Base-by-base conservation (phyloP, 2,888 invertebrate genomes). In the Sepioteuthis lessoniana region DNA sequence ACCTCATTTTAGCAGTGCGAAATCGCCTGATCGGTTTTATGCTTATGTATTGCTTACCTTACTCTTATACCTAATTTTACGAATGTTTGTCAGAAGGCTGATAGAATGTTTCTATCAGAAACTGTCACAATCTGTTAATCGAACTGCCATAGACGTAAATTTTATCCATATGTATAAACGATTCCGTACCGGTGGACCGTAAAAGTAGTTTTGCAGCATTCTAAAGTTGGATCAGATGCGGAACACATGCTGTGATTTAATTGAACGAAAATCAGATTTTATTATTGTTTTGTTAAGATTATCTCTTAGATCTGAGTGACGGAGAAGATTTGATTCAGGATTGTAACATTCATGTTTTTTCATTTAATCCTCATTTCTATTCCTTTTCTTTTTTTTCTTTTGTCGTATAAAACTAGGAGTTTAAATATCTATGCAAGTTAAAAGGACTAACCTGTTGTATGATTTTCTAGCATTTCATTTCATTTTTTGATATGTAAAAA, bases 221-320 rank as follows among this genome's bases (percentile, higher is more conserved):
- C n/a, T n/a, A n/a, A 76, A 76, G n/a, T 35, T 76, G n/a, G 76
- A 76, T 76, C 76, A 35, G n/a, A 76, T n/a, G 3, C 76, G 76
- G 76, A 76, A 76, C n/a, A 35, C 76, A 35, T 76, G 16, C 76
- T 4, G 19, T 35, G 76, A 76, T 76, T 76, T n/a, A 76, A 31
- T 76, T 76, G 76, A 76, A n/a, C 76, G 76, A 76, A 76, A 76
- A n/a, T 76, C n/a, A n/a, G 31, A 76, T 76, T 76, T 76, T 76
- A 76, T 76, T 76, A 31, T 31, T n/a, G 60, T 60, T 31, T 31
- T n/a, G 60, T 31, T 31, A 7, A 60, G 60, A 60, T 60, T 60
- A 60, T 1, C 31, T 31, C 0, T 1, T 31, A n/a, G 10, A 31
- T 8, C 13, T 76, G 10, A 0, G 8, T 13, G 76, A 76, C 0